Evolutionary conservation across 2,888 invertebrate genomes (phyloP).

Genomic region (Phragmatobia fuliginosa): DNA sequence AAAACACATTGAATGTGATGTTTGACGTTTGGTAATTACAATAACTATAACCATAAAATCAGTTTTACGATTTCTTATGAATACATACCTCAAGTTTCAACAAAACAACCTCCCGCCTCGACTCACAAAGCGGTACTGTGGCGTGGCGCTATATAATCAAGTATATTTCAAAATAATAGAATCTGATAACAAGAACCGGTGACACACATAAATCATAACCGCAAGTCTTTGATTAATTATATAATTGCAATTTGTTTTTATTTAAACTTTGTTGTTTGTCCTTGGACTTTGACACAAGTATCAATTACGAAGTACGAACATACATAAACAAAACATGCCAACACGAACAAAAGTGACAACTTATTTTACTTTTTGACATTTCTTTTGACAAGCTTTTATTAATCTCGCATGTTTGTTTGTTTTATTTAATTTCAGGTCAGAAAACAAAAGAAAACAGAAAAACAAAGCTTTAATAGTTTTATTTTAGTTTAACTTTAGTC

Average conservation of each 20-base stretch:
- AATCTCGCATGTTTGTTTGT: too few relatives aligned
- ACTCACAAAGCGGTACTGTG: not conserved
- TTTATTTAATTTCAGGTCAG: too few relatives aligned
- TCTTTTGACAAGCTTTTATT: too few relatives aligned
- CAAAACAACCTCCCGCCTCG: not conserved
- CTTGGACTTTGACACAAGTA: conserved; percentile 49
- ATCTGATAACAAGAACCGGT: not conserved
- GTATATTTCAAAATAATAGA: not conserved
- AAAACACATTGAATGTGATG: not conserved
- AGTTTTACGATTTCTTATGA: not conserved
- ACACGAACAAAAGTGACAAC: not conserved
- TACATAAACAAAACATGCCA: not conserved
- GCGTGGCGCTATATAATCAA: not conserved
- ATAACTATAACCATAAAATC: not conserved
- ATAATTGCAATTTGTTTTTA: conserved; percentile 27
- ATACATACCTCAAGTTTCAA: conserved; percentile 1
- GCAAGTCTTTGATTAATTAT: conserved; percentile 19
- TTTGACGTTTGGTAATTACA: not conserved
- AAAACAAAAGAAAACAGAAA: too few relatives aligned
- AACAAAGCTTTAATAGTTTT: too few relatives aligned
- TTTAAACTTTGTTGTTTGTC: conserved; percentile 29
- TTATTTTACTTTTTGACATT: too few relatives aligned
- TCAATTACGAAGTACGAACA: not conserved
- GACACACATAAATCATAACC: conserved; percentile 12
- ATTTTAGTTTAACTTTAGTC: too few relatives aligned